A percentile compares a stretch with the other conserved stretches of the same genome.
These are phyloP conservation scores for Ictalurus furcatus DNA, from an alignment of 2,113 vertebrate genomes.

Conservation along the genomic window DNA sequence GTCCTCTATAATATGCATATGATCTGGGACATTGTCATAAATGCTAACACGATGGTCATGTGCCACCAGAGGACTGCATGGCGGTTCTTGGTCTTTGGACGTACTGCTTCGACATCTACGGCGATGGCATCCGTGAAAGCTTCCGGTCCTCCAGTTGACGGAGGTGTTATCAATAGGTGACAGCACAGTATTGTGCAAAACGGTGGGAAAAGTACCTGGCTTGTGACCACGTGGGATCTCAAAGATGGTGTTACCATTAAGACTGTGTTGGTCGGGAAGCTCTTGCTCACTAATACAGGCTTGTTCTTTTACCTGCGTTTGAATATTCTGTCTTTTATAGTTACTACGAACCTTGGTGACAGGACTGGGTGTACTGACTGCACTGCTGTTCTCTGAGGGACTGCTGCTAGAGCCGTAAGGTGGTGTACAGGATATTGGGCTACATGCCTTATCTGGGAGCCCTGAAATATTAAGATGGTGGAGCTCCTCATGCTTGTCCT, in stretches of 20 bases:
- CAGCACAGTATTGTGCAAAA: conserved; percentile 65
- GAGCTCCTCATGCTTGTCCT: conserved; percentile 70
- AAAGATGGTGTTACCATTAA: conserved; percentile 70
- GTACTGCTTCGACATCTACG: conserved; percentile 53
- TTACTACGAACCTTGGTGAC: conserved; percentile 69
- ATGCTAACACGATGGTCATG: conserved; percentile 75
- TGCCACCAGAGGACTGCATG: conserved; percentile 41
- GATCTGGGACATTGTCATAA: conserved; percentile 83
- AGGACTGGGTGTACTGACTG: conserved; percentile 74
- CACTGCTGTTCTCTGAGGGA: conserved; percentile 76
- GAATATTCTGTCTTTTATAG: conserved; percentile 58
- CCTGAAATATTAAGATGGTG: conserved; percentile 69
- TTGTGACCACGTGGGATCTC: conserved; percentile 82
- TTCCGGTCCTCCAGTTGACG: conserved; percentile 83
- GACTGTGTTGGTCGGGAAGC: conserved; percentile 57
- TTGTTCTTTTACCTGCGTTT: neutral
- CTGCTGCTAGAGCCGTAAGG: conserved; percentile 67
- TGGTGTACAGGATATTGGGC: conserved; percentile 63
- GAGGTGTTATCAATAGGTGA: conserved; percentile 66
- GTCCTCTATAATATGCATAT: conserved; percentile 57
- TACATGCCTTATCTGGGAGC: conserved; percentile 60
- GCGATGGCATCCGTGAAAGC: conserved; percentile 78
- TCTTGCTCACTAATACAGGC: conserved; percentile 37
- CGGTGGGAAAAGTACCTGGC: conserved; percentile 84
- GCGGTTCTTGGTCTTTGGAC: conserved; percentile 58